Evolutionary conservation across 2,888 invertebrate genomes (phyloP).

Genomic region (Ornithoptera alexandrae): DNA sequence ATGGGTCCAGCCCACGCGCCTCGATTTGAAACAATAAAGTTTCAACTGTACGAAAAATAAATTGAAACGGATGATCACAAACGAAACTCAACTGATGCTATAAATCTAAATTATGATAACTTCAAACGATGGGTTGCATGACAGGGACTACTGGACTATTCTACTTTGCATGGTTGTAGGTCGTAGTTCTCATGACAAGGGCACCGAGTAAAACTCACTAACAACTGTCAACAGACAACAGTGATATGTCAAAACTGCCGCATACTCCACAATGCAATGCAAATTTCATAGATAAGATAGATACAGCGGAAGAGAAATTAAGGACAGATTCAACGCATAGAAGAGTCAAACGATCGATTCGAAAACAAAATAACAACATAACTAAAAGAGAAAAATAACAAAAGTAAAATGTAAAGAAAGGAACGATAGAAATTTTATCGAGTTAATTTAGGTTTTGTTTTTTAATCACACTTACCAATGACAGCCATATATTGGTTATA

Average conservation of each 20-base stretch:
- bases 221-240: slow-evolving; percentile 55
- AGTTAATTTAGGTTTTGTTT: slow-evolving; percentile 76
- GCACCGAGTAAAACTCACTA: slow-evolving; percentile 47
- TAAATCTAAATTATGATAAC: slow-evolving; percentile 38
- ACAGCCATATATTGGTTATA: slow-evolving; percentile 97
- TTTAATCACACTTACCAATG: slow-evolving; percentile 91
- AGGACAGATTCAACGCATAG: slow-evolving; percentile 50
- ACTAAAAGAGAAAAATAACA: slow-evolving; percentile 37
- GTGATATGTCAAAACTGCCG: slow-evolving; percentile 62
- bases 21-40: slow-evolving; percentile 31
- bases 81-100: slow-evolving; percentile 33
- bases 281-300: slow-evolving; percentile 61
- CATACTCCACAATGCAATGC: slow-evolving; percentile 78
- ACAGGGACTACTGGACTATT: slow-evolving; percentile 60
- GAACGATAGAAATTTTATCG: slow-evolving; percentile 70
- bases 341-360: slow-evolving; percentile 35
- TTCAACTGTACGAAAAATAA: slow-evolving; percentile 27
- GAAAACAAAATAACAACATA: slow-evolving; percentile 44
- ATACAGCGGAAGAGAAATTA: slow-evolving; percentile 53
- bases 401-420: slow-evolving; percentile 54
- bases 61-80: slow-evolving; percentile 31
- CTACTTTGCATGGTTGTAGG: slow-evolving; percentile 56
- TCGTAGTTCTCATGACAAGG: slow-evolving; percentile 53
- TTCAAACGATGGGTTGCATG: slow-evolving; percentile 63
- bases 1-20: slow-evolving; percentile 33